Base-by-base conservation (phyloP, 2,797 vertebrate species). In the Macropodus opercularis region DNA sequence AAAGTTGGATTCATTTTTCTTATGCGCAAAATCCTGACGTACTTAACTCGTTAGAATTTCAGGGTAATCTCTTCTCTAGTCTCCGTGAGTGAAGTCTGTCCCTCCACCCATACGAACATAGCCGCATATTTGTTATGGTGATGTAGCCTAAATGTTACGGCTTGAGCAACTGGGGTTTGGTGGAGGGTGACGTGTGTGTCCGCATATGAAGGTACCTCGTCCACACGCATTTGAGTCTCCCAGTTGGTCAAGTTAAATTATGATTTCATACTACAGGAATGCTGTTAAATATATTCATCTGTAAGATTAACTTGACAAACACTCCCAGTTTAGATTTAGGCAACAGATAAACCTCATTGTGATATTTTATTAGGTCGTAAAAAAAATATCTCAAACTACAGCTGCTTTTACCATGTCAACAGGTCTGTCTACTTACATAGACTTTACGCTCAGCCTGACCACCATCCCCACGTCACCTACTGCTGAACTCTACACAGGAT, bases 221-320 rank as follows among this genome's bases (percentile, higher is more conserved):
- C 63, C 63, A 19, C 59, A 67, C 46, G 63, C 3, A 8, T 47
- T n/a, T 39, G 32, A 63, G 31, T 66, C 10, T 61, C 49, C 55
- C 55, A 8, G n/a, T 1, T 48, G 36, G 65, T 62, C 43, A 47
- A 53, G 79, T 84, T 78, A 80, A 80, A 83, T 82, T 69, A 83
- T 39, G 60, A 85, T 87, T 69, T 81, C 66, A 81, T 60, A 76
- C 72, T 79, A 83, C 56, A 83, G 47, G 34, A 66, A 68, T 81
- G 62, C 78, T 70, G 85, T 90, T 84, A 87, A 90, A 90, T 92
- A 92, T 89, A 90, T 91, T 89, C 89, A 83, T 76, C 63, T 89
- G 62, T 69, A 74, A 73, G 68, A 66, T 67, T 63, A 56, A 41
- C 41, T 69, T 49, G 46, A 48, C 60, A 69, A 77, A 53, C 34